phyloP scores from a whole-genome alignment of 2,888 invertebrate genomes.

The Cactoblastis cactorum region DNA sequence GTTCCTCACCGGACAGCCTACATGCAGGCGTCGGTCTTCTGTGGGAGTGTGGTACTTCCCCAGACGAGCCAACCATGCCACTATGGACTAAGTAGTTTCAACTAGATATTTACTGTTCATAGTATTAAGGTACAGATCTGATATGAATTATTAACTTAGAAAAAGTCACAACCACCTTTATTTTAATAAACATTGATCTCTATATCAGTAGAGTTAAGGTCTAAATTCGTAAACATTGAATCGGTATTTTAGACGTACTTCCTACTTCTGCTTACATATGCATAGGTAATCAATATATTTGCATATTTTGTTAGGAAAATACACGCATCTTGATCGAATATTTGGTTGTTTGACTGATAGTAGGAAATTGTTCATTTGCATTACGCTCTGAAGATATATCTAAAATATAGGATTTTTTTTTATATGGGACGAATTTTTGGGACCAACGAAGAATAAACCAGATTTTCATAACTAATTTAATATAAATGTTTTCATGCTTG shows the following conservation, averaged over 20 bases:
- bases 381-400: neutral
- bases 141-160: neutral
- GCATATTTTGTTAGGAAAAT: constrained; percentile 15
- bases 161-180: too few relatives aligned
- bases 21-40: too few relatives aligned
- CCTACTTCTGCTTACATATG: constrained; percentile 11
- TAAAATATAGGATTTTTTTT: neutral
- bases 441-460: too few relatives aligned
- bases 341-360: neutral
- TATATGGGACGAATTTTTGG: neutral
- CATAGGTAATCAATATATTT: constrained; percentile 16
- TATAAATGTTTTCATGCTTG: too few relatives aligned
- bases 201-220: neutral
- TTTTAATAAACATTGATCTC: too few relatives aligned
- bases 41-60: too few relatives aligned
- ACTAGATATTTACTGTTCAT: neutral
- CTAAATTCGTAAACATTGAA: neutral
- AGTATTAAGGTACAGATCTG: neutral
- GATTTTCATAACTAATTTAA: too few relatives aligned
- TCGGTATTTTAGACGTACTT: neutral
- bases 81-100: too few relatives aligned
- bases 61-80: too few relatives aligned
- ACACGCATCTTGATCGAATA: constrained; percentile 7
- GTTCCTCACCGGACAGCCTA: too few relatives aligned
- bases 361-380: neutral